Evolutionary conservation across 1,140 invertebrate genomes (phyloP).

Genomic region (Drosophila fuyamai): DNA sequence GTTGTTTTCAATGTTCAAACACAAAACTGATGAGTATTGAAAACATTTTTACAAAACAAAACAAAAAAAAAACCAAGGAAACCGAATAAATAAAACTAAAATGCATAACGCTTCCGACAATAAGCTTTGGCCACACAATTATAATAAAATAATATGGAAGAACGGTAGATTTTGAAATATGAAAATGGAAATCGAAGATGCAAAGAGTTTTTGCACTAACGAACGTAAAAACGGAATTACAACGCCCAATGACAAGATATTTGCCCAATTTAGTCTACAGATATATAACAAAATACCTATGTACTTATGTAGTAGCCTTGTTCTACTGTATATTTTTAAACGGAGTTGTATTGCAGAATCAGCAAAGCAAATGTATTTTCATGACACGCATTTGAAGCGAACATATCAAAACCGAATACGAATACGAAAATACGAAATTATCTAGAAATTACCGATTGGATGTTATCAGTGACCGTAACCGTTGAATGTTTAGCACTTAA

Average conservation of each 20-base stretch:
- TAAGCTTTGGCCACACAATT: conserved; percentile 80
- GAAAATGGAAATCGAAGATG: conserved; percentile 6
- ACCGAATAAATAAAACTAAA: conserved; percentile 39
- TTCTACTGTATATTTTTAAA: conserved; percentile 75
- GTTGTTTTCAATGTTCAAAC: conserved; percentile 27
- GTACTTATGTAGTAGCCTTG: conserved; percentile 49
- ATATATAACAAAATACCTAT: conserved; percentile 39
- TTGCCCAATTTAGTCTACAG: conserved; percentile 62
- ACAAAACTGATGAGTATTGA: conserved; percentile 26
- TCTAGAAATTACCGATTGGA: conserved; percentile 32
- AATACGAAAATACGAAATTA: conserved; percentile 34
- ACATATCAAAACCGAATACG: conserved; percentile 70
- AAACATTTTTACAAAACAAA: conserved; percentile 39
- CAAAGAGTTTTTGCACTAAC: conserved; percentile 63
- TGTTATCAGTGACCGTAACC: conserved; percentile 18
- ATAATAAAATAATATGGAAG: conserved; percentile 27
- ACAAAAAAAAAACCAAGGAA: conserved; percentile 21
- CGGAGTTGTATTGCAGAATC: conserved; percentile 61
- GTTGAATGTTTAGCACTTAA: conserved; percentile 45
- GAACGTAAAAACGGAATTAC: conserved; percentile 18
- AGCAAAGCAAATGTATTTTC: conserved; percentile 77
- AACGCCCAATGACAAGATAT: conserved; percentile 33
- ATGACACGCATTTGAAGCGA: conserved; percentile 78
- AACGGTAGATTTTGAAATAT: conserved; percentile 28
- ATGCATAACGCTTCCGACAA: conserved; percentile 82